phyloP scores from a whole-genome alignment of 2,888 invertebrate species.

The Coenonympha arcania region DNA sequence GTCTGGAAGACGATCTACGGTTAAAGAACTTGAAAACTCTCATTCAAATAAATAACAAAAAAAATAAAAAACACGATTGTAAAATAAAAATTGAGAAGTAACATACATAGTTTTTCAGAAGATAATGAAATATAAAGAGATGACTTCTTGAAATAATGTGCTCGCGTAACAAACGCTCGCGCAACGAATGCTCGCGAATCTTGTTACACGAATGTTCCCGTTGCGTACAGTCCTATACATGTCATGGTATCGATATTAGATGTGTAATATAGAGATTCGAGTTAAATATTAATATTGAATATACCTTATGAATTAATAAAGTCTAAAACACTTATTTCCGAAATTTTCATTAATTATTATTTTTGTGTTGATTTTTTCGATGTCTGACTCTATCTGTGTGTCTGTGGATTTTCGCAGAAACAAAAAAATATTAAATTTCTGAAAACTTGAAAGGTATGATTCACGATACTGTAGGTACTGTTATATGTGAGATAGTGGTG shows the following conservation, averaged over 20 bases:
- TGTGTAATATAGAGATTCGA: constrained; percentile 64
- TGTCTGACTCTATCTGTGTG: no score
- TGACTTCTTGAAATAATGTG: no score
- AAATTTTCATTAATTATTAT: constrained; percentile 40
- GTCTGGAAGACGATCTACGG: constrained; percentile 46
- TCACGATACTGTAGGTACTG: no score
- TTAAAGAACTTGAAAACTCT: constrained; percentile 40
- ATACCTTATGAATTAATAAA: constrained; percentile 19
- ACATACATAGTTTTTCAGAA: no score
- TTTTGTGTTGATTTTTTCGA: constrained; percentile 40
- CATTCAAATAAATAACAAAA: constrained; percentile 37
- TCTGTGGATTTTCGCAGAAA: constrained; percentile 20
- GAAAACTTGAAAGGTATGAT: no score
- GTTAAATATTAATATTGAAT: constrained; percentile 46
- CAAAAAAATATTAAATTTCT: not conserved
- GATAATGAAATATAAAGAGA: no score
- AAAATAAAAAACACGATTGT: no score
- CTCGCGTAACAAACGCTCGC: constrained; percentile 25
- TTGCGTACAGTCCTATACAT: no score
- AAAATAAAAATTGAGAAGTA: no score
- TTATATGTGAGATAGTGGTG: no score
- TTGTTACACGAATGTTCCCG: no score
- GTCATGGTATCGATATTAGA: constrained; percentile 67
- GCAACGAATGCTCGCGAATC: no score
- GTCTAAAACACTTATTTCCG: constrained; percentile 26